A percentile compares a stretch with the other conserved stretches of the same genome.
Conservation (phyloP, 2,113 vertebrate species). For the Dasyurus viverrinus region DNA sequence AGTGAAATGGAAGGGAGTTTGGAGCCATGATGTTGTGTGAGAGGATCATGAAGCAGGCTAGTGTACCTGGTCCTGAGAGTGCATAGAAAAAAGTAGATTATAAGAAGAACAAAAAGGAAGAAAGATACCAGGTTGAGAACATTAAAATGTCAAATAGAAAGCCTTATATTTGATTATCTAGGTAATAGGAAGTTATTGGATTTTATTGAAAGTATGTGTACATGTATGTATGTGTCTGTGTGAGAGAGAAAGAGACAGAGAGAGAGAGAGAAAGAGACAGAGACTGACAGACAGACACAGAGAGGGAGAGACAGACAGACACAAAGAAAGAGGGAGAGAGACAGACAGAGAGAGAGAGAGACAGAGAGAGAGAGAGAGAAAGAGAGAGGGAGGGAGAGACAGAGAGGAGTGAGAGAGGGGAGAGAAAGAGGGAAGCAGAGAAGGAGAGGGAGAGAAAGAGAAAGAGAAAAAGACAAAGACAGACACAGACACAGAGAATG, state of each 20-base stretch:
- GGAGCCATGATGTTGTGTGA: not conserved
- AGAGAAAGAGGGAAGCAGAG: too few relatives aligned
- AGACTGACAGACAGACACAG: too few relatives aligned
- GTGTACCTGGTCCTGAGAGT: not conserved
- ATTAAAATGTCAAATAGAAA: not conserved
- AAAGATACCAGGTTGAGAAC: not conserved
- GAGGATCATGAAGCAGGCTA: not conserved
- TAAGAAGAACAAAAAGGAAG: not conserved
- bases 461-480: too few relatives aligned
- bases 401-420: too few relatives aligned
- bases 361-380: rapidly evolving
- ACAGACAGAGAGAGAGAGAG: too few relatives aligned
- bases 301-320: too few relatives aligned
- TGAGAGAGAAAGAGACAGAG: too few relatives aligned
- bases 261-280: too few relatives aligned
- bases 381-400: too few relatives aligned
- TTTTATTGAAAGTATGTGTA: not conserved
- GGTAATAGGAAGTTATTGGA: not conserved
- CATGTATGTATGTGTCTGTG: not conserved
- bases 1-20: not conserved
- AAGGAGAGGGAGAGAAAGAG: too few relatives aligned
- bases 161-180: not conserved
- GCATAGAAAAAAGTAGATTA: not conserved
- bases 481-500: too few relatives aligned
- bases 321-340: too few relatives aligned